Conservation (phyloP, 1,140 invertebrate species). For the Meloidogyne exigua region DNA sequence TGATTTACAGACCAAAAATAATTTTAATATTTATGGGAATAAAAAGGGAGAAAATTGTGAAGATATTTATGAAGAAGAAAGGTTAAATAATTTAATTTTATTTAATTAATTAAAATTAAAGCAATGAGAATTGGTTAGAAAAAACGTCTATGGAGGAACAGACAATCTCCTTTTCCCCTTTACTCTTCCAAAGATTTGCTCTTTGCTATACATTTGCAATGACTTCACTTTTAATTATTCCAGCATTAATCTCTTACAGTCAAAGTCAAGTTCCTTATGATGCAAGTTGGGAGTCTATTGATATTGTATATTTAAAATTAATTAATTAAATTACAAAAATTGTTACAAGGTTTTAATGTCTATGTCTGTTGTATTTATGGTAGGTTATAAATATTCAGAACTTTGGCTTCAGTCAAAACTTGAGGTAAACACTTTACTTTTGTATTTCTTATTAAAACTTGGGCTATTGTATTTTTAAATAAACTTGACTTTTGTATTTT, state of each 20-base stretch:
- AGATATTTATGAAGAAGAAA: background rate
- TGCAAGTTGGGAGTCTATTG: conserved; percentile 52
- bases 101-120: background rate
- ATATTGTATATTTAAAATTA: background rate
- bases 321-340: background rate
- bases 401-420: conserved; percentile 32
- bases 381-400: conserved; percentile 39
- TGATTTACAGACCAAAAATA: no score
- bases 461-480: background rate
- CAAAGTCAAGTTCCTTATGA: conserved; percentile 44
- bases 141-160: background rate
- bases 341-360: conserved; percentile 32
- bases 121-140: background rate
- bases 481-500: background rate
- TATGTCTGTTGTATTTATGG: conserved; percentile 37
- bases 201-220: conserved; percentile 26
- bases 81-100: background rate
- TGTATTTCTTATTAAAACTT: background rate
- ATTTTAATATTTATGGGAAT: background rate
- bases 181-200: conserved; percentile 7
- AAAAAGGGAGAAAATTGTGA: conserved; percentile 10
- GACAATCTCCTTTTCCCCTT: background rate
- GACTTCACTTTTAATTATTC: conserved; percentile 34
- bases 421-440: no score
- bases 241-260: conserved; percentile 47